Evolutionary conservation across 53 echinoderm and acorn worm genomes (phyloP), one percentile per base, ranked within the genome.

Genomic region (Zoroaster sp.): DNA sequence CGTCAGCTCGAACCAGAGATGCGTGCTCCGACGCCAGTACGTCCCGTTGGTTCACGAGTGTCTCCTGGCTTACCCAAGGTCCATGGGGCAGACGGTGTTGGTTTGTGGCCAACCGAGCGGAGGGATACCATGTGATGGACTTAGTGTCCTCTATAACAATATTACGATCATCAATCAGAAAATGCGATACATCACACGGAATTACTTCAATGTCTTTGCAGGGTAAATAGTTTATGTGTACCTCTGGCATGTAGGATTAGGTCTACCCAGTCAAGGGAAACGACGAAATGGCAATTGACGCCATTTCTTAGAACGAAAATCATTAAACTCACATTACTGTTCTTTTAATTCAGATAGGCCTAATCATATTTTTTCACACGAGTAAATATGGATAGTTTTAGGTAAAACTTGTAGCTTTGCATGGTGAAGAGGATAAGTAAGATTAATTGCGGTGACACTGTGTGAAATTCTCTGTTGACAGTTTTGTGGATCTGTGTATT

Each of bases 31-130:
- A 34, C 65, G 77, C 11, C 69, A 77, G 45, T 67, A 76, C 76
- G 68, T 49, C 35, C 68, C 65, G 4, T 67, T 46, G 20, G 28
- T 66, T 37, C 25, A 78, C 32, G 77, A 88, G 42, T 88, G 88
- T 18, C 45, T 36, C 8, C 17, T 77, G 25, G 35, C 75, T n/a
- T 37, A 78, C 46, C 77, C 43, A 0, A 1, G 17, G 32, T 66
- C 78, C 30, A 65, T 88, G 66, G 88, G 88, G 2, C 69, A 78
- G 45, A 88, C 77, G 10, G 45, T 38, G 44, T 23, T 88, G 44
- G 44, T 88, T 25, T 88, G 88, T 38, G 77, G 32, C 17, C 33
- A 12, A 40, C 88, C 88, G 20, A 44, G 35, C 9, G 13, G 37
- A 6, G 68, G 69, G 65, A 49, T 49, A 9, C 2, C 46, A 0